Percentiles rank a stretch among this genome's conserved stretches.
phyloP scores from a whole-genome alignment of 35 echinoderm and acorn worm species.

The Patiria miniata region DNA sequence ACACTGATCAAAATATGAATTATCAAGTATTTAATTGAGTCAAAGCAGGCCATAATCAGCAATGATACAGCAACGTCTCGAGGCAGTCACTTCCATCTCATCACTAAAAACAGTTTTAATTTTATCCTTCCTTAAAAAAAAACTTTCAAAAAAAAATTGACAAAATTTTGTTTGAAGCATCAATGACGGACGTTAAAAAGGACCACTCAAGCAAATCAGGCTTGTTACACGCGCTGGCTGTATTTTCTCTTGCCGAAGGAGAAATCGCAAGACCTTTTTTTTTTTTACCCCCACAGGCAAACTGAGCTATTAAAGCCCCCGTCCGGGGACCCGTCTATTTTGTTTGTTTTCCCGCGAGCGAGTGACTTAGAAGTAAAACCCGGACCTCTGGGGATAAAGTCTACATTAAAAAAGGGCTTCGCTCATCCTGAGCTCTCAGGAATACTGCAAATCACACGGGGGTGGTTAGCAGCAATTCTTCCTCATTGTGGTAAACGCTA shows the following conservation, averaged over 20 bases:
- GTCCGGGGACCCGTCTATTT: background rate
- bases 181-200: conserved; percentile 9
- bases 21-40: too few species aligned
- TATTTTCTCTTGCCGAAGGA: background rate
- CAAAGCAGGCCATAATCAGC: too few species aligned
- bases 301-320: background rate
- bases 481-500: conserved; percentile 12
- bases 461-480: too few species aligned
- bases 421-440: background rate
- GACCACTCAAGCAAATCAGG: background rate
- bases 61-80: too few species aligned
- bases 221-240: conserved; percentile 21
- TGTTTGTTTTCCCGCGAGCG: conserved; percentile 27
- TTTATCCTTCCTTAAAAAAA: too few species aligned
- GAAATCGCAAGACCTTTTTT: background rate
- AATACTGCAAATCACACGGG: too few species aligned
- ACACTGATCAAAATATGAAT: too few species aligned
- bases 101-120: too few species aligned
- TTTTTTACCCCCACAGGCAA: background rate
- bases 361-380: conserved; percentile 24
- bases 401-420: background rate
- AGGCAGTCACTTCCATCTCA: too few species aligned
- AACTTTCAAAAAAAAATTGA: too few species aligned
- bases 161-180: too few species aligned
- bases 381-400: background rate